These are phyloP conservation scores for Leptopilina drosophilae DNA, from an alignment of 2,888 invertebrate genomes.

Conservation along the genomic window DNA sequence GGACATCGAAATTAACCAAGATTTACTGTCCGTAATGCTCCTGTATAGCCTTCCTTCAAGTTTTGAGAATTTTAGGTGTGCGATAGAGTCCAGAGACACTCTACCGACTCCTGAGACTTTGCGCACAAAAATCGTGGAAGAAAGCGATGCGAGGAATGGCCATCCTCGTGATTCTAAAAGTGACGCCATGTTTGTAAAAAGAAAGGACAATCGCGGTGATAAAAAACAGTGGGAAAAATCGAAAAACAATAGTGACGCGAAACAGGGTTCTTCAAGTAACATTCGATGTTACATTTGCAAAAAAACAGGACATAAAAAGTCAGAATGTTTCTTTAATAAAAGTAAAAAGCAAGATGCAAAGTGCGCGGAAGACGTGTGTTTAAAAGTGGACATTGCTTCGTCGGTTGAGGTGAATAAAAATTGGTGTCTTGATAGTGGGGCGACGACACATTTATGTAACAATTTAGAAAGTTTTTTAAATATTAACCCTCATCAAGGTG, in stretches of 20 bases:
- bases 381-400: not conserved
- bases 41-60: no score
- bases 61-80: no score
- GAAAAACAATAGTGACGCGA: conserved; percentile 6
- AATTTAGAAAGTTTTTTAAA: not conserved
- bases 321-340: not conserved
- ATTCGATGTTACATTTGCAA: conserved; percentile 28
- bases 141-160: not conserved
- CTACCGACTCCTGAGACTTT: no score
- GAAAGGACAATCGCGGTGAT: not conserved
- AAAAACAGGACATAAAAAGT: conserved; percentile 21
- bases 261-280: conserved; percentile 3
- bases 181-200: conserved; percentile 20
- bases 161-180: not conserved
- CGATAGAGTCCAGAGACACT: no score
- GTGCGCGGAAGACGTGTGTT: not conserved
- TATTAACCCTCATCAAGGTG: not conserved
- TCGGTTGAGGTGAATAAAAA: not conserved
- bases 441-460: not conserved
- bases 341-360: not conserved
- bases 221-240: conserved; percentile 1
- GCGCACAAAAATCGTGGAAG: not conserved
- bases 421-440: conserved; percentile 7
- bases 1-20: no score
- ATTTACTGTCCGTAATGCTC: no score